Evolutionary conservation across 1,140 invertebrate genomes (phyloP).

Genomic region (Drosophila burlai): DNA sequence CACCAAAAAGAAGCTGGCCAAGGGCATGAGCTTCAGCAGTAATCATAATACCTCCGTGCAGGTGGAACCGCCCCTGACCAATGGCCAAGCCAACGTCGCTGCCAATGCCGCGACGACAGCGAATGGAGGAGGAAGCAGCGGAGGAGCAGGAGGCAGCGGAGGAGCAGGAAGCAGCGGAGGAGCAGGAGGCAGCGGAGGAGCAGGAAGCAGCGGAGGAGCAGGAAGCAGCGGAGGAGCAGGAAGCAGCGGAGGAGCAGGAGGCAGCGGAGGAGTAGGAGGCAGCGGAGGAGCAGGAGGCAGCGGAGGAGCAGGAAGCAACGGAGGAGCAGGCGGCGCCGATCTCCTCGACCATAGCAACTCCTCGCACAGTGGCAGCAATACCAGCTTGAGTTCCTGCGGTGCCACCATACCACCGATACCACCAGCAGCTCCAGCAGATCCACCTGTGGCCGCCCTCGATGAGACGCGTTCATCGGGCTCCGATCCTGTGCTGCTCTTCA

Average conservation of each 20-base stretch:
- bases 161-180: conserved; percentile 1
- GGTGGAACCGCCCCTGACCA: conserved; percentile 22
- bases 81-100: conserved; percentile 20
- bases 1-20: conserved; percentile 81
- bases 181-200: not conserved
- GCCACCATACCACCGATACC: conserved; percentile 15
- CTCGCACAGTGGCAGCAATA: conserved; percentile 72
- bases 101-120: not conserved
- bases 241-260: not conserved
- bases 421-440: not conserved
- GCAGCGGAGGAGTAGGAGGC: too few relatives aligned
- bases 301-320: not conserved
- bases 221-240: not conserved
- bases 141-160: not conserved
- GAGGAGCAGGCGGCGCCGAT: conserved; percentile 35
- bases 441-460: not conserved
- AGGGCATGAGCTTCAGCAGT: conserved; percentile 77
- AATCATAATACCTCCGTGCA: not conserved
- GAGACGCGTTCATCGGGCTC: conserved; percentile 4
- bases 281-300: not conserved
- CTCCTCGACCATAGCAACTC: conserved; percentile 52
- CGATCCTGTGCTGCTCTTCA: conserved; percentile 70
- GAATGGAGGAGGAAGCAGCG: conserved; percentile 23
- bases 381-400: conserved; percentile 67
- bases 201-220: not conserved